Base-by-base conservation (phyloP, 2,888 invertebrate genomes). In the Melieria omissa region DNA sequence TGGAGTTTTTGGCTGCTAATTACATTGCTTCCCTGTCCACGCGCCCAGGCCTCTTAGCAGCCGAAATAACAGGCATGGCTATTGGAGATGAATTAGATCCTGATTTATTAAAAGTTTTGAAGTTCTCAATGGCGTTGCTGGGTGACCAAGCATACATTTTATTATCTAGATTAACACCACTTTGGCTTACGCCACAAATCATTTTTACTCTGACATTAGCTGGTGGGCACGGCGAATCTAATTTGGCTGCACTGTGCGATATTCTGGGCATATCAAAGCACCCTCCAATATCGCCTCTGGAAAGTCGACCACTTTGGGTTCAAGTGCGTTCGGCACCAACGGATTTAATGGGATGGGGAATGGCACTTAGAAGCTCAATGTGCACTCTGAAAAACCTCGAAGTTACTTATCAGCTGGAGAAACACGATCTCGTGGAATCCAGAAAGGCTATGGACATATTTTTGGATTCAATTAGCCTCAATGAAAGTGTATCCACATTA, bases 1-100 rank as follows among this genome's bases (percentile, higher is more conserved):
- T 88, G 14, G 89, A 89, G 76, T 89, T 88, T 78, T 81, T 89
- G n/a, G 88, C 89, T 1, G 89, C 89, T 1, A 89, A 89, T 77
- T 89, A 89, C 79, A 84, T 89, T n/a, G 88, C 89, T 0, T 89
- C 89, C 0, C 84, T 89, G 5, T 88, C 88, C 5, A 88, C 88
- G 76, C 87, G 89, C 74, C 87, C 89, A 0, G 88, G 88, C 63
- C 86, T 89, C 14, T 81, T 89, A 5, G 84, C 88, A 29, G 85
- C 88, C 10, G 90, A 90, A 80, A 83, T 90, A 67, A 80, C 82
- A 3, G 82, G 82, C 0, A 74, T 83, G 7, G 80, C 81, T 14
- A 77, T 82, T 9, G 80, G 80, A 5, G 83, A 82, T 60, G 89
- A 89, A 70, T 86, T 88, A 3, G 84, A 89, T 61, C 88, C 88